Base-by-base conservation (phyloP, 2,113 vertebrate genomes). In the Phyllopteryx taeniolatus region DNA sequence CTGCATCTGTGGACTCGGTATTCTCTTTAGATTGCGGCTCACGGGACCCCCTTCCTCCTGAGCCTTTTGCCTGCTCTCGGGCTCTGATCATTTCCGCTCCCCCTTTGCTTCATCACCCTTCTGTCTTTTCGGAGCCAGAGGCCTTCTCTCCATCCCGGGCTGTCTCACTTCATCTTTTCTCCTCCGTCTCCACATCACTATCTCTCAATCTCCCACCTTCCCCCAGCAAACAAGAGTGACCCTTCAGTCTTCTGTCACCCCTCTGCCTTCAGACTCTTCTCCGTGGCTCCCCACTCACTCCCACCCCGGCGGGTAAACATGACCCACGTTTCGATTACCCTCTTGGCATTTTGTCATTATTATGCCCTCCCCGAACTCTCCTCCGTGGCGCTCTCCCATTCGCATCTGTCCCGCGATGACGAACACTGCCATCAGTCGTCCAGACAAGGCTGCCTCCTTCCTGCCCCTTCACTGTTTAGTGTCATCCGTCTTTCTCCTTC, bases 331-430 rank as follows among this genome's bases (percentile, higher is more conserved):
- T 88, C 83, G 64, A 88, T 87, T 85, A 86, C 82, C 80, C 76
- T 77, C 81, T 83, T 83, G 82, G 87, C 86, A 77, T 87, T 89
- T 87, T 86, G 86, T 90, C 87, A 88, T 89, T 83, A 87, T 85
- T 87, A 77, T 84, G 82, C 84, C 78, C 81, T 76, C 78, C 83
- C 80, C 78, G 81, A 84, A 84, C 82, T 60, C 61, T 66, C 43
- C 73, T 71, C 63, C 17, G 20, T 43, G 78, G 74, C 77, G 72
- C 64, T 75, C 72, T 68, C 72, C 72, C 76, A 73, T 61, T 64
- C 76, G 69, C 57, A 67, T 78, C 64, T 79, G 75, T 80, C 31
- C 61, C n/a, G 31, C n/a, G 57, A 79, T 83, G 79, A 85, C 75
- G 82, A 85, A 83, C 75, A 70, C 77, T 80, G 83, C 79, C 31